Base-by-base conservation (phyloP, 1,140 invertebrate species). In the Hyles vespertilio region DNA sequence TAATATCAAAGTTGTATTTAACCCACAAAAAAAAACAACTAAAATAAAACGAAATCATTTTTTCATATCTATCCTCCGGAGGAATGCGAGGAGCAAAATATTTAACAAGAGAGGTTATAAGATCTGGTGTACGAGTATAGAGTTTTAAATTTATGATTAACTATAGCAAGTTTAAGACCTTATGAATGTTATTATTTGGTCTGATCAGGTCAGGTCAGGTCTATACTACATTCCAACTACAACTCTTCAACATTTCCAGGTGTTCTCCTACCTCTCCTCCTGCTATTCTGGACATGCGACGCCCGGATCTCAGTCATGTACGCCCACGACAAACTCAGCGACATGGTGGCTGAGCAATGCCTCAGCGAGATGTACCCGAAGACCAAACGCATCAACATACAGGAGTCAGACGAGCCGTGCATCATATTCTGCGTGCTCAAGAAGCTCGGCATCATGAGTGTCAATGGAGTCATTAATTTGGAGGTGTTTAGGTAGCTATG, bases 261-360 rank as follows among this genome's bases (percentile, higher is more conserved):
- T 33, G 3, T 65, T 50, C 32, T 73, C 3, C 22, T 74, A 11
- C 45, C 70, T 5, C 36, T 72, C 1, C 9, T 79, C 2, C 32
- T 78, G 3, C 36, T 63, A 22, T 22, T 2, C 43, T 64, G 53
- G 3, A 53, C 51, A 0, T 32, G 64, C 1, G 51, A 75, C 5
- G 77, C 74, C 0, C 69, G 74, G 4, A 80, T 87, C n/a, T 83
- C 84, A 9, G 82, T 85, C 1, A 87, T 87, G 80, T 87, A 87
- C 57, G 82, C 84, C 1, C 84, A 87, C 48, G 84, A 87, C 49
- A 78, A 77, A 12, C 64, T 72, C 3, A 82, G 77, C 1, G 84
- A 87, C 47, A 57, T 84, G 32, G 71, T 81, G 2, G 82, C 81
- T 0, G 66, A 81, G 12, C 77, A 84, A 36, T 87, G 84, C 11